Base-by-base conservation (phyloP, 2,888 invertebrate species). In the Mylabris sibirica region DNA sequence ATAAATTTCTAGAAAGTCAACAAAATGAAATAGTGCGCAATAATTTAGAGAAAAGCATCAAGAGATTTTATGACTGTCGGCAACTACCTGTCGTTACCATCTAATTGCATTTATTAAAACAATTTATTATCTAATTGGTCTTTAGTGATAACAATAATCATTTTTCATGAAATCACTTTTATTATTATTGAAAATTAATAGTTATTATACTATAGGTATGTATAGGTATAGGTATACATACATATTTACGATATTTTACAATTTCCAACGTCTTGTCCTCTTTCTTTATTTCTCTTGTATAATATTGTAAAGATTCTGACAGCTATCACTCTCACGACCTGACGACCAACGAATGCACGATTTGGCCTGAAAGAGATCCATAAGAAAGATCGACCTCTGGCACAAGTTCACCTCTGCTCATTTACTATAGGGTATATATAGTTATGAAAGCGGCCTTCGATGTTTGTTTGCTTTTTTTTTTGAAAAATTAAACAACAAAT, bases 301-400 rank as follows among this genome's bases (percentile, higher is more conserved):
- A 20, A 49, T 49, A 49, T 49, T 44, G 5, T 3, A 49, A 30
- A 17, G n/a, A 49, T 74, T 77, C 79, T 81, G 82, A 81, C 82
- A 81, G 81, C 81, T 80, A 81, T 82, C 82, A 82, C 78, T 82
- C 81, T 82, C 81, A 81, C 81, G 82, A 82, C 79, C 76, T 72
- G 12, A 35, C 17, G 70, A 68, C 68, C 74, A 71, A 72, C 74
- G 73, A 67, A 8, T 5, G 74, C 76, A 76, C 76, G 76, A 76
- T 73, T 76, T 74, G 74, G 72, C 75, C 71, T 72, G 76, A 75
- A 73, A 73, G 73, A 72, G 67, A 67, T 74, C 72, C 76, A 74
- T 74, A 73, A 71, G 70, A 73, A 72, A 73, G 71, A 49, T 49
- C 49, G 49, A 49, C 49, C 49, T 49, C 49, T 49, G 49, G 49